A percentile compares a stretch with the other conserved stretches of the same genome.
phyloP scores from a whole-genome alignment of 2,113 vertebrate genomes.

The Paracanthobrama guichenoti region DNA sequence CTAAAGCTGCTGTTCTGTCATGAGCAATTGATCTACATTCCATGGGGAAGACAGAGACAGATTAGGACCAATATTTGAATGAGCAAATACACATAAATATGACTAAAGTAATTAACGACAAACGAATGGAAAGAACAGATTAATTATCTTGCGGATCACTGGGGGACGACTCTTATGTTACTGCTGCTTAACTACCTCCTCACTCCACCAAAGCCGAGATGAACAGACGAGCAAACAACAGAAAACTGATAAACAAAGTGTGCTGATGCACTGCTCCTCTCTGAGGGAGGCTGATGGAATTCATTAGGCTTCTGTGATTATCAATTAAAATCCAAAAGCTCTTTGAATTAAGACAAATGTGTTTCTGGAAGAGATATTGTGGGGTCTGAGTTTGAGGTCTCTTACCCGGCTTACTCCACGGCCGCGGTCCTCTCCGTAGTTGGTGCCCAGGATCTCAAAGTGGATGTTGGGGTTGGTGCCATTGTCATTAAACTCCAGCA shows the following conservation, averaged over 20 bases:
- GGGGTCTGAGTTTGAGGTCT: constrained; percentile 16
- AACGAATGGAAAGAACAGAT: constrained; percentile 52
- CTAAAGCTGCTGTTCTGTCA: constrained; percentile 19
- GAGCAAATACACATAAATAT: constrained; percentile 45
- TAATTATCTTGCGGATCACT: constrained; percentile 53
- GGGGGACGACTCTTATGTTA: constrained; percentile 23
- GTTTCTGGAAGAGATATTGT: not conserved
- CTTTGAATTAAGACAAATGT: constrained; percentile 56
- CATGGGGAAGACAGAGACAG: constrained; percentile 38
- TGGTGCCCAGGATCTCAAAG: constrained; percentile 98
- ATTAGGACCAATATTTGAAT: constrained; percentile 49
- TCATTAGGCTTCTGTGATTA: constrained; percentile 62
- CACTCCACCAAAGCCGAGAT: constrained; percentile 41
- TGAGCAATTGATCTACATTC: constrained; percentile 50
- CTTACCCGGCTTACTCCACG: constrained; percentile 93
- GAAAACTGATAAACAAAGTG: constrained; percentile 41
- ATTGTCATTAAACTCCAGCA: constrained; percentile 93
- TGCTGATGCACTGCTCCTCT: constrained; percentile 31
- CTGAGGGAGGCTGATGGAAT: constrained; percentile 60
- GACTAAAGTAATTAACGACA: constrained; percentile 58
- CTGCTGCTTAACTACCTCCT: constrained; percentile 43
- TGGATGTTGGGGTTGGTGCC: constrained; percentile 95
- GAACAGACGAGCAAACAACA: constrained; percentile 49
- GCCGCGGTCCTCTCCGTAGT: constrained; percentile 95
- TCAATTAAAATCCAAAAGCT: constrained; percentile 59